Evolutionary conservation across 2,797 vertebrate genomes (phyloP).

Genomic region (Fringilla coelebs): DNA sequence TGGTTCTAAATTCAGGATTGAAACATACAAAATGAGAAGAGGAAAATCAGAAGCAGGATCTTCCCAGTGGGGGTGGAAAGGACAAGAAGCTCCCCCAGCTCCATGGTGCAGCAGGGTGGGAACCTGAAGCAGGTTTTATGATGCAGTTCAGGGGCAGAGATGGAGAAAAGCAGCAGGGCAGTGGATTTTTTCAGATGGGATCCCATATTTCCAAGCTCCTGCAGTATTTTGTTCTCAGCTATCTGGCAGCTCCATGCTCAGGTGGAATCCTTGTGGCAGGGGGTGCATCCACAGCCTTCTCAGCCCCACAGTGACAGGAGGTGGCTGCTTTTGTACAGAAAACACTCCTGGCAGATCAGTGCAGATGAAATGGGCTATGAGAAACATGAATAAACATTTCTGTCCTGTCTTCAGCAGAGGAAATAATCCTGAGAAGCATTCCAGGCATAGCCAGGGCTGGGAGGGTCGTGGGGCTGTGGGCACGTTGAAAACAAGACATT

Average conservation of each 20-base stretch:
- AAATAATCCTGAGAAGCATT: neutral
- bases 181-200: neutral
- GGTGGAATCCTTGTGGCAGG: neutral
- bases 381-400: neutral
- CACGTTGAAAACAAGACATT: fast-evolving
- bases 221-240: fast-evolving
- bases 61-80: neutral
- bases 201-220: neutral
- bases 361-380: neutral
- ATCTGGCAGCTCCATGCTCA: neutral
- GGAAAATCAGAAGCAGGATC: neutral
- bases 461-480: neutral
- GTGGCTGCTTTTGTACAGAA: neutral
- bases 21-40: neutral
- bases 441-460: neutral
- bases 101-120: fast-evolving
- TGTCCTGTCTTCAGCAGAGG: neutral
- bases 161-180: neutral
- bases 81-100: neutral
- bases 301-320: neutral
- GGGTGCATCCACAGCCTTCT: neutral
- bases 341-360: neutral
- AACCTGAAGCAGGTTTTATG: neutral
- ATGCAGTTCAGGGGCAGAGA: neutral
- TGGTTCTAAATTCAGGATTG: neutral